Base-by-base conservation (phyloP, 2,113 vertebrate species). In the Cinclus cinclus region DNA sequence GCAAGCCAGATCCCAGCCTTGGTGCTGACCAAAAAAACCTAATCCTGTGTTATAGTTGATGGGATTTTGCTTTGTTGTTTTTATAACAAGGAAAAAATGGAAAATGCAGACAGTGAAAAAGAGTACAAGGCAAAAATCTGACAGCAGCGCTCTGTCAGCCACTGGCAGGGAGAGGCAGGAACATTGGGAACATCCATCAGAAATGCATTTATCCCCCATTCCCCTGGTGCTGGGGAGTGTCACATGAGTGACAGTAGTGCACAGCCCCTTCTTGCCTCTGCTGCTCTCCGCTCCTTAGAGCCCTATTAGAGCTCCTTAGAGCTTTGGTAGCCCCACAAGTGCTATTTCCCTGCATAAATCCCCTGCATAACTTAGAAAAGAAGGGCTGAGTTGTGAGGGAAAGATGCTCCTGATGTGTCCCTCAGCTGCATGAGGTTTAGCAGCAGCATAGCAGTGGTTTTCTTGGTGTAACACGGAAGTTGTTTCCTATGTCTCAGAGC, bases 11-110 rank as follows among this genome's bases (percentile, higher is more conserved):
- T 68, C 55, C 39, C 28, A 70, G 65, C 78, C 69, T 74, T 39
- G n/a, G 73, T 80, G 50, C 74, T 47, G 46, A 50, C 37, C 42
- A 28, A 42, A 67, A 27, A 11, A 37, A 3, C 15, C 35, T 74
- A 64, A 59, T 71, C 75, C 39, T 50, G 9, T 71, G 20, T 76
- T 75, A 21, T 7, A 59, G 76, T 80, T 65, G 41, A 82, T 86
- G 64, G 39, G 10, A 60, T 76, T 88, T 70, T 55, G 18, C 30
- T 59, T 53, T 79, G 58, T 73, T 86, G 73, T 83, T 92, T 56
- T 65, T 62, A 71, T 74, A 96, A 89, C 73, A 39, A 84, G 90
- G 82, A 83, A 86, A 68, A 81, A 92, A 86, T 88, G 50, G 68
- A 78, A 75, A 90, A 78, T 21, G 53, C 50, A 49, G 82, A 47